phyloP scores from a whole-genome alignment of 2,888 invertebrate species.

The Thysanoteuthis rhombus region DNA sequence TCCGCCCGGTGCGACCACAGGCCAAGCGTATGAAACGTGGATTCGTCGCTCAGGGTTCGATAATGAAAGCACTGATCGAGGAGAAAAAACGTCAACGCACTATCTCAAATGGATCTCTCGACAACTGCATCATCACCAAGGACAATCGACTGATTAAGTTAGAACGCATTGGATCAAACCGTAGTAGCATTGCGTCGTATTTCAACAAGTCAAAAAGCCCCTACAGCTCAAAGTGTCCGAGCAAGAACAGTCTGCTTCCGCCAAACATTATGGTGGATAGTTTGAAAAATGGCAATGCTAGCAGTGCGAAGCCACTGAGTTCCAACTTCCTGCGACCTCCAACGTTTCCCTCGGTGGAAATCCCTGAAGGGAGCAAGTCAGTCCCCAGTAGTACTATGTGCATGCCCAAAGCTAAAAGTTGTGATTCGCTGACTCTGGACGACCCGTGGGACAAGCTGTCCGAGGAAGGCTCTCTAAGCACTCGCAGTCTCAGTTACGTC shows the following conservation, averaged over 20 bases:
- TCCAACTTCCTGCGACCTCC: constrained; percentile 22
- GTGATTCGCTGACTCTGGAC: constrained; percentile 41
- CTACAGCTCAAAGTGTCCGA: constrained; percentile 51
- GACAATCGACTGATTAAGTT: constrained; percentile 63
- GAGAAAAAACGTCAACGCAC: constrained; percentile 66
- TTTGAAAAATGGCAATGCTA: constrained; percentile 36
- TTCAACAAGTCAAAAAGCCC: constrained; percentile 37
- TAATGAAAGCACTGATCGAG: constrained; percentile 65
- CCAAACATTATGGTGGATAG: constrained; percentile 46
- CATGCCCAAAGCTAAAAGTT: constrained; percentile 39
- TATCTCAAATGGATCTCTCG: constrained; percentile 64
- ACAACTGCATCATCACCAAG: constrained; percentile 66
- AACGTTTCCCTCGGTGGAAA: constrained; percentile 15
- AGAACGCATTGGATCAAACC: constrained; percentile 50
- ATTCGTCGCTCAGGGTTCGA: constrained; percentile 56
- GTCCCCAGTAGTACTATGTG: neutral
- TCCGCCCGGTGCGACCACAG: constrained; percentile 77
- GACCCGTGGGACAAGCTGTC: constrained; percentile 45
- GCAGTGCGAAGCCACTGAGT: constrained; percentile 34
- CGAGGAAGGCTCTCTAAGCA: constrained; percentile 32
- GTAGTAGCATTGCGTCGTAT: constrained; percentile 48
- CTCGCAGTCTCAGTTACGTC: constrained; percentile 36
- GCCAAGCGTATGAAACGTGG: constrained; percentile 51
- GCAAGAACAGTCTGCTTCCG: constrained; percentile 53
- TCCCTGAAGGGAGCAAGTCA: constrained; percentile 30